phyloP scores from a whole-genome alignment of 2,888 invertebrate species.

The Eurytoma californica region DNA sequence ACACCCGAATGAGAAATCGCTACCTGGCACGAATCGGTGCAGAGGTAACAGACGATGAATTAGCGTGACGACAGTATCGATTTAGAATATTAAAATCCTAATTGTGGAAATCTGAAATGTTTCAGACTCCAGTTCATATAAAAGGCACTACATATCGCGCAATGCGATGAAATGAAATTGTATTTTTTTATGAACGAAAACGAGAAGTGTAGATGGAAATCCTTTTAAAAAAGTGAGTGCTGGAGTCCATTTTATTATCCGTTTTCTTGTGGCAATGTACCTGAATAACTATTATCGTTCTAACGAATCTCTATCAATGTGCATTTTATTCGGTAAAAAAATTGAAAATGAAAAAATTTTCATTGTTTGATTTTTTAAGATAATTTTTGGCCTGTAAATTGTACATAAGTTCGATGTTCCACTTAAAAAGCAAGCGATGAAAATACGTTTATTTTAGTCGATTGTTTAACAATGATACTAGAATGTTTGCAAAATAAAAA shows the following conservation, averaged over 20 bases:
- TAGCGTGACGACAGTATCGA: conserved; percentile 38
- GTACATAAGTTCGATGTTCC: neutral
- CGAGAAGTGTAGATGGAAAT: conserved; percentile 26
- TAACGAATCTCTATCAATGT: conserved; percentile 9
- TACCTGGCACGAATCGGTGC: conserved; percentile 80
- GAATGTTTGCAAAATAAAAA: conserved; percentile 2
- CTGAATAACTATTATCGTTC: conserved; percentile 44
- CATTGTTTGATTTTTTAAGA: conserved; percentile 12
- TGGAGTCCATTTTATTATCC: conserved; percentile 28
- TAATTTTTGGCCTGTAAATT: neutral
- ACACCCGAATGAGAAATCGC: conserved; percentile 79
- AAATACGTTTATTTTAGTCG: neutral
- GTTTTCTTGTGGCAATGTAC: conserved; percentile 47
- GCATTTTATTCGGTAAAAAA: conserved; percentile 10
- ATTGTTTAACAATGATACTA: neutral
- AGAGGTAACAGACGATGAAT: conserved; percentile 73
- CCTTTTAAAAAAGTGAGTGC: conserved; percentile 15
- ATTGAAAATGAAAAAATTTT: neutral
- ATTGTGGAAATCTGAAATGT: conserved; percentile 53
- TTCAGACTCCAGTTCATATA: conserved; percentile 55
- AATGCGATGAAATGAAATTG: conserved; percentile 54
- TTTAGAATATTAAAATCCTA: conserved; percentile 37
- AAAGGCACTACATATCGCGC: conserved; percentile 52
- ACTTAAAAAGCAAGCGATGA: neutral
- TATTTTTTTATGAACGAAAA: conserved; percentile 35